Base-by-base conservation (phyloP, 2,888 invertebrate species). In the Lathronympha strigana region DNA sequence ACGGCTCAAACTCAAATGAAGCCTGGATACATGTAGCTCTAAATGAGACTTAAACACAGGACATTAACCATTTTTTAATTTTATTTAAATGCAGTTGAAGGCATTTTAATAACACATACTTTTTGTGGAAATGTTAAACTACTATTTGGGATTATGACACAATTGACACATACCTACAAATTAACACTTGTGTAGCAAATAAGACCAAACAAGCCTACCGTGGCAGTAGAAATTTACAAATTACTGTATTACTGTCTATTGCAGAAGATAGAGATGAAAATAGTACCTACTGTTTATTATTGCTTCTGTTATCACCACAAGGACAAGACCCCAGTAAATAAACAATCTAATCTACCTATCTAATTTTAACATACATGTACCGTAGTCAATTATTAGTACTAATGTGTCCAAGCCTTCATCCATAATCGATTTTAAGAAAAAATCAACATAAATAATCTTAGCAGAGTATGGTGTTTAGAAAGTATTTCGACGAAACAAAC, bases 401-500 rank as follows among this genome's bases (percentile, higher is more conserved):
- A 4, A 2, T 19, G 31, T 21, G 19, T 4, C 13, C 4, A 4
- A 57, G 4, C 45, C n/a, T 31, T 43, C 13, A 43, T 45, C 31
- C n/a, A 45, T 43, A 13, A 43, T 2, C 9, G 9, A 28, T 45
- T 31, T 9, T 3, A 25, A 21, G 36, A 43, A 6, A 43, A 21
- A 21, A 13, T n/a, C 13, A 8, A 17, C 6, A 49, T 4, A 15
- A 13, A n/a, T 31, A 9, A 51, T 51, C 25, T 58, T 53, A 51
- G 45, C 25, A 64, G 25, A 53, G 15, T 17, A 58, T 38, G 50
- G 23, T 38, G 67, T 73, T 70, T 73, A 69, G 70, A 72, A 78
- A 76, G 63, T 58, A 66, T 63, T 51, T 69, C 68, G 70, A 74
- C 74, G 75, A 73, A 72, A 71, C 61, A 71, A 76, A 47, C 43